These are phyloP conservation scores for Coelinius sp. DNA, from an alignment of 2,888 invertebrate species.

Conservation along the genomic window DNA sequence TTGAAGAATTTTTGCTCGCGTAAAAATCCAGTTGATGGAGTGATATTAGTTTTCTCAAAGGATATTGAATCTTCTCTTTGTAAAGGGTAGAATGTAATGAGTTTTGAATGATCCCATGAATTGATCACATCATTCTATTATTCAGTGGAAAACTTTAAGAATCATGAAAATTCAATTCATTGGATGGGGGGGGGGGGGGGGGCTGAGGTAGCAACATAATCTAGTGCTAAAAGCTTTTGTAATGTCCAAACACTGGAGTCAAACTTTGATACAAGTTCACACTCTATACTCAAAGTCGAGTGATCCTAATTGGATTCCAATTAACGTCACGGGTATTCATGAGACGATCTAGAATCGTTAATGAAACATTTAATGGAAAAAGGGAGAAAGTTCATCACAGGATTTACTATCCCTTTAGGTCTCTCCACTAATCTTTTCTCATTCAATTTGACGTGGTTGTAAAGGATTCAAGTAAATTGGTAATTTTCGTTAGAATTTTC, in stretches of 20 bases:
- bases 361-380: background rate
- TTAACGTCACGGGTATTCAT: conserved; percentile 46
- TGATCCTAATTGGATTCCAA: conserved; percentile 54
- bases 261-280: conserved; percentile 19
- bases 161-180: background rate
- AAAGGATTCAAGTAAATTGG: background rate
- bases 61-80: background rate
- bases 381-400: background rate
- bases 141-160: background rate
- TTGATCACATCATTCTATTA: background rate
- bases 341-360: background rate
- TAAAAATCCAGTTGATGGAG: background rate
- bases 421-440: background rate
- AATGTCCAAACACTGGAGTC: conserved; percentile 16
- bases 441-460: background rate
- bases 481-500: too few species aligned
- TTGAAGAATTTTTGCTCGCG: background rate
- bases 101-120: too few species aligned
- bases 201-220: background rate
- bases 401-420: background rate
- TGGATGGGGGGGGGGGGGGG: background rate
- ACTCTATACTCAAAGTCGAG: conserved; percentile 13
- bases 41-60: background rate
- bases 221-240: conserved; percentile 6
- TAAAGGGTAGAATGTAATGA: too few species aligned